Evolutionary conservation across 2,797 vertebrate species (phyloP).

Genomic region (Botia almorhae): DNA sequence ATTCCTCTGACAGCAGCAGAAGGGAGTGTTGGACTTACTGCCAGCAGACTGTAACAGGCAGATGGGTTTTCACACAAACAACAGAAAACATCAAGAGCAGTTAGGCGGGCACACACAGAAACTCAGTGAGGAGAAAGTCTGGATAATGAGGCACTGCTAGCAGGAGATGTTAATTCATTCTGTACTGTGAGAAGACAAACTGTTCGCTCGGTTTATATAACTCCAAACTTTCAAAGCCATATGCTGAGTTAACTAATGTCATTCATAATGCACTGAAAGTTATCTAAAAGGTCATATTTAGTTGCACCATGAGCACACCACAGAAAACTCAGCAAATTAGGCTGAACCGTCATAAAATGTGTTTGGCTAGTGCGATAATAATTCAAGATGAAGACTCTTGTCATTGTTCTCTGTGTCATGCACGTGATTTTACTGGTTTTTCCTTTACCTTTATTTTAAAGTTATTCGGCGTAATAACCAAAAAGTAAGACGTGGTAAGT

Average conservation of each 20-base stretch:
- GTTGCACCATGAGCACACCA: neutral
- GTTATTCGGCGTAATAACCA: neutral
- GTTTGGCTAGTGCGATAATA: neutral
- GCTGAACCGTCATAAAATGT: neutral
- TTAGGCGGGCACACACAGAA: slow-evolving; percentile 84
- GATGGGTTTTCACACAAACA: slow-evolving; percentile 86
- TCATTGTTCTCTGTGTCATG: too few species aligned
- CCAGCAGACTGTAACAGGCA: slow-evolving; percentile 82
- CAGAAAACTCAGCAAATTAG: neutral
- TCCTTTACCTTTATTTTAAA: neutral
- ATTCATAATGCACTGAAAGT: neutral
- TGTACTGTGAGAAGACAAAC: slow-evolving; percentile 73
- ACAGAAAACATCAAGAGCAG: slow-evolving; percentile 84
- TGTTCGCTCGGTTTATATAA: slow-evolving; percentile 67
- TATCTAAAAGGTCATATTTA: neutral
- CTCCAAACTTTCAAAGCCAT: slow-evolving; percentile 17
- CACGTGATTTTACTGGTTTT: neutral
- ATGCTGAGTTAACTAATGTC: slow-evolving; percentile 24
- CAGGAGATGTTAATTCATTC: slow-evolving; percentile 72
- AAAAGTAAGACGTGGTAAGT: neutral
- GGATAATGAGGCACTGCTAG: slow-evolving; percentile 80
- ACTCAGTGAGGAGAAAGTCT: slow-evolving; percentile 77
- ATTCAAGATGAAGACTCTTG: neutral
- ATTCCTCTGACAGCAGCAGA: slow-evolving; percentile 81
- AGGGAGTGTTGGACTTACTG: slow-evolving; percentile 83